Base-by-base conservation (phyloP, 1,140 invertebrate genomes). In the Zeugodacus cucurbitae region DNA sequence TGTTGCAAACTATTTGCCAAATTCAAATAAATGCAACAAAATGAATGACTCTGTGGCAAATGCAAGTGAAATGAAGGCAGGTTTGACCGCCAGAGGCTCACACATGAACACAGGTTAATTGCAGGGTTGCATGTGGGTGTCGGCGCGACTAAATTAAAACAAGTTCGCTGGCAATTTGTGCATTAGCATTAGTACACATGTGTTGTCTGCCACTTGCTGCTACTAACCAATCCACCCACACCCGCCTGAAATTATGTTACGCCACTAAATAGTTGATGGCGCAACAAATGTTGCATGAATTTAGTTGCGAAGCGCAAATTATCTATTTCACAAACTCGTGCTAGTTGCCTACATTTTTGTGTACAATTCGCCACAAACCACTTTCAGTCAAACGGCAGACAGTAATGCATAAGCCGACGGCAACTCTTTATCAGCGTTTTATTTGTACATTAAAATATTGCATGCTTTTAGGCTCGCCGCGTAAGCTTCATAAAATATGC, bases 1-100 rank as follows among this genome's bases (percentile, higher is more conserved):
- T 4, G 6, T 58, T 8, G 26, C n/a, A 59, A 86, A 86, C 85
- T 86, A 86, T 86, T 86, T 86, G 85, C 54, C 85, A 86, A 86
- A 86, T 86, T 59, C 85, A 86, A 86, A 86, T 86, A 86, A 86
- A 86, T 59, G 48, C 48, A 86, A 57, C 48, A 86, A 59, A 86
- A 59, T 57, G 34, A 57, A 86, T 57, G 57, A 86, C 54, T 58
- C 0, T 14, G 5, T 22, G 44, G 58, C 57, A 86, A 86, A 86
- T 59, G 29, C 10, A 20, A 58, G 41, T 44, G 37, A 41, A 82
- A 86, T 37, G 32, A 32, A 20, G 8, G 74, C 8, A 44, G 20
- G 48, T n/a, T 22, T 64, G n/a, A 2, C 22, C 29, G 29, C 6
- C 10, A 20, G 5, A 41, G 37, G 37, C 37, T 3, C 37, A 41